Percentiles rank a stretch among this genome's conserved stretches.
Conservation (phyloP, 2,888 invertebrate species). For the Drosophila vallismaia region DNA sequence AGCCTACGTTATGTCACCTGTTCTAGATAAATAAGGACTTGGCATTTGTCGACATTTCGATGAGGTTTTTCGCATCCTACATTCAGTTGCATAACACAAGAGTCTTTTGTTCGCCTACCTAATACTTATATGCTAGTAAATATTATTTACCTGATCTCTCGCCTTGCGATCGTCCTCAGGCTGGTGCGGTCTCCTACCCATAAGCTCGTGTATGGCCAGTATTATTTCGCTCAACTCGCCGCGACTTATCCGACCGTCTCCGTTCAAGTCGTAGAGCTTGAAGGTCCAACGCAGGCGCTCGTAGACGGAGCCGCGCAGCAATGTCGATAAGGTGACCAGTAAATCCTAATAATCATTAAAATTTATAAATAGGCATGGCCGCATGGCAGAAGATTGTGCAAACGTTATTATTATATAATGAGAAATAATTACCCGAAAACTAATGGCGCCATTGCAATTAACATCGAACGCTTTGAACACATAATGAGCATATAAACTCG, state of each 20-base stretch:
- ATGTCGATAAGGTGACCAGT: slow-evolving; percentile 94
- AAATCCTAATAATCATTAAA: slow-evolving; percentile 89
- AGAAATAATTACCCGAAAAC: slow-evolving; percentile 92
- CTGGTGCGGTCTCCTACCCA: slow-evolving; percentile 91
- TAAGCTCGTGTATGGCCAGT: slow-evolving; percentile 95
- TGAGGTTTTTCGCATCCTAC: slow-evolving; percentile 2
- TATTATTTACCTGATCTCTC: slow-evolving; percentile 88
- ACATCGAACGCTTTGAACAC: slow-evolving; percentile 99
- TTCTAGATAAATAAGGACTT: slow-evolving; percentile 26
- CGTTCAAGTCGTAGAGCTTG: slow-evolving; percentile 97
- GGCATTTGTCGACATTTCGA: slow-evolving; percentile 11
- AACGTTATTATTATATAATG: slow-evolving; percentile 12
- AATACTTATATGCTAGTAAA: too few relatives aligned
- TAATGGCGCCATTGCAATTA: slow-evolving; percentile 98
- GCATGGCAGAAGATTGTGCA: background rate
- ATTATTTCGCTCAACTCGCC: slow-evolving; percentile 95
- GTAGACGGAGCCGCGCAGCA: slow-evolving; percentile 95
- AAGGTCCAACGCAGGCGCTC: slow-evolving; percentile 98
- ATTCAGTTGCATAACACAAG: background rate
- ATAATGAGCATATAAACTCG: slow-evolving; percentile 98
- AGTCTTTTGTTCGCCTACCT: too few relatives aligned
- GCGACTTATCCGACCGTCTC: slow-evolving; percentile 97
- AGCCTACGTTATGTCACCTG: slow-evolving; percentile 16
- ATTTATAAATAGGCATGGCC: slow-evolving; percentile 5
- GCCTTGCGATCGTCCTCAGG: slow-evolving; percentile 93